These are phyloP conservation scores for Catocala nupta DNA, from an alignment of 2,888 invertebrate species.

Conservation along the genomic window DNA sequence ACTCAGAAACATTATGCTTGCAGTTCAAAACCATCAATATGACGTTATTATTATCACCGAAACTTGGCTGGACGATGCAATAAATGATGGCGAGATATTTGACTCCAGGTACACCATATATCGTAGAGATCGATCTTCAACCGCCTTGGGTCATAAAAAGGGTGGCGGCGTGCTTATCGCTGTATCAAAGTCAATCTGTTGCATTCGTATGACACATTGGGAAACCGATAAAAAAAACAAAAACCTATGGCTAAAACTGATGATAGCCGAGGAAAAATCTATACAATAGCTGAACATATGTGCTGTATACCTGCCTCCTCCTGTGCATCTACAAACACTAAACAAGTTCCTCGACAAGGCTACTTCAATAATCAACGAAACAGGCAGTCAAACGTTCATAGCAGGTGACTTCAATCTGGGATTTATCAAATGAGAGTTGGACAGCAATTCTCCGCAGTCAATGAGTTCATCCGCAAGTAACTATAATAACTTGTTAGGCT, in stretches of 20 bases:
- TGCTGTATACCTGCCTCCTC: not conserved
- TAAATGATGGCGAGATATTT: not conserved
- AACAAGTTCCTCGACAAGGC: not conserved
- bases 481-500: not conserved
- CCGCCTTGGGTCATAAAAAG: not conserved
- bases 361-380: not conserved
- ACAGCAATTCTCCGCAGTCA: not conserved
- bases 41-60: slow-evolving; percentile 4
- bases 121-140: slow-evolving; percentile 1
- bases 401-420: not conserved
- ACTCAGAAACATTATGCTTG: not conserved
- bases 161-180: not conserved
- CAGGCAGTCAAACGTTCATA: not conserved
- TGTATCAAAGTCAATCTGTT: not conserved
- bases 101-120: slow-evolving; percentile 1
- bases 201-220: not conserved
- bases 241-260: slow-evolving; percentile 4
- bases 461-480: not conserved
- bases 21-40: not conserved
- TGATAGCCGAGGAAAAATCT: not conserved
- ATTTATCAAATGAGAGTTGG: not conserved
- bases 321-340: not conserved
- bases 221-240: slow-evolving; percentile 4
- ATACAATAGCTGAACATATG: slow-evolving; percentile 1
- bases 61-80: slow-evolving; percentile 5